Percentiles rank a stretch among this genome's conserved stretches.
These are phyloP conservation scores for Caenorhabditis tropicalis DNA, from an alignment of 1,140 invertebrate species.

Conservation along the genomic window DNA sequence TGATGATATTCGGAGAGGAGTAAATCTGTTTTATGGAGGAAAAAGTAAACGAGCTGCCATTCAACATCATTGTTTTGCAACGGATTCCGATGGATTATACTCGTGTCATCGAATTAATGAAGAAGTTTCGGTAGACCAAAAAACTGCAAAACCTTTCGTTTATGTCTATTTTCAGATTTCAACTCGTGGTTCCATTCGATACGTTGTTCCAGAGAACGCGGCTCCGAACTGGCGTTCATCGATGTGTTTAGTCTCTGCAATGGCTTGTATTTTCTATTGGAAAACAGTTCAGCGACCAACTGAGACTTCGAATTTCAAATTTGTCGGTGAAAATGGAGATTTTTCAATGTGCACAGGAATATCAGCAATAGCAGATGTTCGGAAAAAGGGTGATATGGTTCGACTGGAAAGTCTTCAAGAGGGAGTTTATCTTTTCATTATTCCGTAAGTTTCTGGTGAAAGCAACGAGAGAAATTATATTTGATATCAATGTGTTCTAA, in stretches of 20 bases:
- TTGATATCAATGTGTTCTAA: too few relatives aligned
- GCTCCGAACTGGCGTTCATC: slow-evolving; percentile 22
- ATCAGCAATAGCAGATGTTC: not conserved
- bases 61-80: slow-evolving; percentile 1
- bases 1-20: too few relatives aligned
- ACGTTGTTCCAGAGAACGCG: not conserved
- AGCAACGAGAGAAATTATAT: too few relatives aligned
- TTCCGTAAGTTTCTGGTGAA: not conserved
- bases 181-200: not conserved
- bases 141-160: not conserved
- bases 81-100: not conserved
- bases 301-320: not conserved
- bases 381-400: not conserved
- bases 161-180: not conserved
- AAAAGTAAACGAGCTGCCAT: not conserved
- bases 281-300: not conserved
- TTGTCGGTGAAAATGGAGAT: not conserved
- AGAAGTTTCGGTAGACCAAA: not conserved
- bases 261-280: slow-evolving; percentile 20
- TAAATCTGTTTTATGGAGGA: not conserved
- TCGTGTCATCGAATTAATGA: slow-evolving; percentile 16
- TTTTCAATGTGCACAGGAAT: not conserved
- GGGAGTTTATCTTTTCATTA: not conserved
- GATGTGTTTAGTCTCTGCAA: not conserved
- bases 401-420: not conserved